Percentiles rank a stretch among this genome's conserved stretches.
These are phyloP conservation scores for Coregonus sp. DNA, from an alignment of 2,797 vertebrate genomes.

Conservation along the genomic window DNA sequence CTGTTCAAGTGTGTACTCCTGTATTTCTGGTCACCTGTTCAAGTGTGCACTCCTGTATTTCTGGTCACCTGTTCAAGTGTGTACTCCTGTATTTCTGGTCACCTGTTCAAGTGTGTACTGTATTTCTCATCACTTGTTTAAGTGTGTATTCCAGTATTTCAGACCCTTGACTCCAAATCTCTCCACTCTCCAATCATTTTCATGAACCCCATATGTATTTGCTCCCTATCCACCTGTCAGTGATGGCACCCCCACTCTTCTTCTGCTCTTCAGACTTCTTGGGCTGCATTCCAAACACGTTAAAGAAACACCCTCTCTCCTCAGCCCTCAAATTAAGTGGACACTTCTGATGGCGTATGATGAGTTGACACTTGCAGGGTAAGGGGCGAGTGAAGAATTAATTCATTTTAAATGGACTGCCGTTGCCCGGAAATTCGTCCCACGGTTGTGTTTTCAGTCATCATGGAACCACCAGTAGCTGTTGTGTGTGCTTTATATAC, in stretches of 20 bases:
- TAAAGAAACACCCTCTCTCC: too few species aligned
- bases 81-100: neutral
- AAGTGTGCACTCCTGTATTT: neutral
- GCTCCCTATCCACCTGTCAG: slow-evolving; percentile 27
- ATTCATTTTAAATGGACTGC: too few species aligned
- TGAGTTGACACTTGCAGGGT: too few species aligned
- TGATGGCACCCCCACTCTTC: slow-evolving; percentile 14
- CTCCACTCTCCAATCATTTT: slow-evolving; percentile 24
- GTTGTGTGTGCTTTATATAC: too few species aligned
- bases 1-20: neutral
- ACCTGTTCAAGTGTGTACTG: neutral
- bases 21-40: neutral
- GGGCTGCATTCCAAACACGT: too few species aligned
- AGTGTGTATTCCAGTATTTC: neutral
- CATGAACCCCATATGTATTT: slow-evolving; percentile 1
- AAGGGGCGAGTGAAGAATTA: too few species aligned
- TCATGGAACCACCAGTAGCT: too few species aligned
- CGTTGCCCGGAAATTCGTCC: too few species aligned
- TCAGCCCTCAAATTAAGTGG: too few species aligned
- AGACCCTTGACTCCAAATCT: neutral
- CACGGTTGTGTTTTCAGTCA: too few species aligned
- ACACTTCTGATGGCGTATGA: too few species aligned
- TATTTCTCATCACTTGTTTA: neutral
- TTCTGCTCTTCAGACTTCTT: too few species aligned
- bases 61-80: neutral